phyloP scores from a whole-genome alignment of 2,797 vertebrate genomes.

The Falco naumanni region DNA sequence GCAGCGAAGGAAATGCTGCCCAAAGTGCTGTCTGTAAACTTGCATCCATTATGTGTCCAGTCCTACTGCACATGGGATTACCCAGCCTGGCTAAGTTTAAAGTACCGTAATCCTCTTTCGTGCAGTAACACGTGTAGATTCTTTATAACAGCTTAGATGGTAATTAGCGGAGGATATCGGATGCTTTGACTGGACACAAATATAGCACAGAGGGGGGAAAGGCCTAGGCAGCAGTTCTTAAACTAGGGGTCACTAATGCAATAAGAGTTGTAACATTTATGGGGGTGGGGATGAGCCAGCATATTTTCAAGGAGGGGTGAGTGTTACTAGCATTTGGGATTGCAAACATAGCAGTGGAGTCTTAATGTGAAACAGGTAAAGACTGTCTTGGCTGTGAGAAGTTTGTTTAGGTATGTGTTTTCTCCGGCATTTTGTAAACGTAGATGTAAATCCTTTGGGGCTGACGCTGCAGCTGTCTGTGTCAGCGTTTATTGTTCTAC shows the following conservation, averaged over 20 bases:
- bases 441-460: neutral
- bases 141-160: conserved; percentile 53
- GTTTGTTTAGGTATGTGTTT: neutral
- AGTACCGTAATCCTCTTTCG: conserved; percentile 56
- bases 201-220: conserved; percentile 31
- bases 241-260: neutral
- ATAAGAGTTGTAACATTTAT: neutral
- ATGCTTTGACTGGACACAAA: conserved; percentile 47
- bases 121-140: conserved; percentile 34
- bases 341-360: neutral
- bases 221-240: neutral
- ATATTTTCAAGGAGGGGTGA: neutral
- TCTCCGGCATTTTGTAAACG: neutral
- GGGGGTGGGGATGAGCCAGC: conserved; percentile 17
- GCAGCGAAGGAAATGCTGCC: neutral
- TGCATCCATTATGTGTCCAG: neutral
- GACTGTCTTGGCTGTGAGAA: neutral
- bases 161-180: conserved; percentile 14
- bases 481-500: neutral
- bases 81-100: conserved; percentile 55
- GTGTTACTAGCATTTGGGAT: neutral
- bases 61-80: neutral
- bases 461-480: neutral
- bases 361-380: neutral
- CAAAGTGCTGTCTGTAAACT: neutral